phyloP scores from a whole-genome alignment of 1,140 invertebrate species.

The Lanistes nyassanus region DNA sequence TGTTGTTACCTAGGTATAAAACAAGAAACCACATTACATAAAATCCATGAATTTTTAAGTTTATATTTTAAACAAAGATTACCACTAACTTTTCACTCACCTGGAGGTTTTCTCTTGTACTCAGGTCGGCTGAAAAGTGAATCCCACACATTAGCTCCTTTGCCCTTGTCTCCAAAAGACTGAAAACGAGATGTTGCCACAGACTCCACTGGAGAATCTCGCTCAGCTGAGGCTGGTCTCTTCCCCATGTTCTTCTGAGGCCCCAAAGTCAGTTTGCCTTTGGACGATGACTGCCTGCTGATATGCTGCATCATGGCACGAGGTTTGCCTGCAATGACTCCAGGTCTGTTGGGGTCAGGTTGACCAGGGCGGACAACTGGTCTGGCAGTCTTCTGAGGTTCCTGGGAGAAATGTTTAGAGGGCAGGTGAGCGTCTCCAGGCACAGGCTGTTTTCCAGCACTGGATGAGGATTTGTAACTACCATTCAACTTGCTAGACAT shows the following conservation, averaged over 20 bases:
- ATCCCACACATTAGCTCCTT: slow-evolving; percentile 9
- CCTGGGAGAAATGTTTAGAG: no score
- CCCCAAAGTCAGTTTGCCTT: background rate
- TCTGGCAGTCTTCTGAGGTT: no score
- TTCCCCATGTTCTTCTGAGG: background rate
- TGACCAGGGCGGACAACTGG: background rate
- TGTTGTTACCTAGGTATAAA: no score
- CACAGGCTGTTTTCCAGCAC: no score
- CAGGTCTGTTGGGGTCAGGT: slow-evolving; percentile 8
- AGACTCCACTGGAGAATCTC: background rate
- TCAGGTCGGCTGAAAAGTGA: slow-evolving; percentile 18
- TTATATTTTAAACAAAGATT: no score
- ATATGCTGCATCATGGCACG: background rate
- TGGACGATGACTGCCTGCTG: background rate
- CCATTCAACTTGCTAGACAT: no score
- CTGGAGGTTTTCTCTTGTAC: slow-evolving; percentile 11
- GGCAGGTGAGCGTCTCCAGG: no score
- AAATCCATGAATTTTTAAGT: no score
- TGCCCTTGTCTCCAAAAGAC: background rate
- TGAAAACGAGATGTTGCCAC: background rate
- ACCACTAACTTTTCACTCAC: background rate
- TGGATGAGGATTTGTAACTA: no score
- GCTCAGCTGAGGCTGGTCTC: background rate
- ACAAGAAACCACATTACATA: no score
- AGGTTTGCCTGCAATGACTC: slow-evolving; percentile 10